Conservation (phyloP, 2,888 invertebrate genomes). For the Trissolcus japonicus region DNA sequence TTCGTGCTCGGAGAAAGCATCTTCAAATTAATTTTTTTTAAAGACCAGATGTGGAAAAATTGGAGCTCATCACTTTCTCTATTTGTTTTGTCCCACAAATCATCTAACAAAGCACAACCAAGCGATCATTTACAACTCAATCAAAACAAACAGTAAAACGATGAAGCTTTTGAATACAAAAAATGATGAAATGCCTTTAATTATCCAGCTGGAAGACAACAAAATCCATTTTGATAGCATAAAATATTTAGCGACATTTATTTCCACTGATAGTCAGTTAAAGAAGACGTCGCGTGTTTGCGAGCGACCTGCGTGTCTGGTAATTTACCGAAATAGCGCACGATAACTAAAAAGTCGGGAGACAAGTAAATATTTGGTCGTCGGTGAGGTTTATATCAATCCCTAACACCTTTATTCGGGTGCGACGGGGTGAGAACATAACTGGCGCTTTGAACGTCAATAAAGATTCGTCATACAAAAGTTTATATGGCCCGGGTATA, state of each 20-base stretch:
- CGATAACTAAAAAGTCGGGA: not conserved
- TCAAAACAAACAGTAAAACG: not conserved
- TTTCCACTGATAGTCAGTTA: not conserved
- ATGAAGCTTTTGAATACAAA: not conserved
- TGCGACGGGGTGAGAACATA: conserved; percentile 6
- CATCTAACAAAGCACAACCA: too few relatives aligned
- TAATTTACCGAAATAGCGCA: not conserved
- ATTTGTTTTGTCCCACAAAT: not conserved
- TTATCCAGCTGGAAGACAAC: not conserved
- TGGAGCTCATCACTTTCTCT: conserved; percentile 17
- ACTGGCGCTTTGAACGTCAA: conserved; percentile 25
- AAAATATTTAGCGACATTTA: conserved; percentile 3
- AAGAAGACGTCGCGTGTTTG: conserved; percentile 7
- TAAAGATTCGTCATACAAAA: conserved; percentile 28
- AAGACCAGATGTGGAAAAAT: conserved; percentile 35
- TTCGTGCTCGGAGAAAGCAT: conserved; percentile 8
- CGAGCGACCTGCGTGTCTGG: conserved; percentile 1
- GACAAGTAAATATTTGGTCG: conserved; percentile 6
- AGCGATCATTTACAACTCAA: too few relatives aligned
- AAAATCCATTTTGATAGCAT: not conserved
- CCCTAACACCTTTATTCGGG: conserved; percentile 9
- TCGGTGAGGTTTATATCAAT: not conserved
- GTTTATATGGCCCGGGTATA: conserved; percentile 20
- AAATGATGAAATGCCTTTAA: too few relatives aligned
- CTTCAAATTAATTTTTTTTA: conserved; percentile 4